These are phyloP conservation scores for Crotophaga sulcirostris DNA, from an alignment of 2,113 vertebrate genomes.

Conservation along the genomic window DNA sequence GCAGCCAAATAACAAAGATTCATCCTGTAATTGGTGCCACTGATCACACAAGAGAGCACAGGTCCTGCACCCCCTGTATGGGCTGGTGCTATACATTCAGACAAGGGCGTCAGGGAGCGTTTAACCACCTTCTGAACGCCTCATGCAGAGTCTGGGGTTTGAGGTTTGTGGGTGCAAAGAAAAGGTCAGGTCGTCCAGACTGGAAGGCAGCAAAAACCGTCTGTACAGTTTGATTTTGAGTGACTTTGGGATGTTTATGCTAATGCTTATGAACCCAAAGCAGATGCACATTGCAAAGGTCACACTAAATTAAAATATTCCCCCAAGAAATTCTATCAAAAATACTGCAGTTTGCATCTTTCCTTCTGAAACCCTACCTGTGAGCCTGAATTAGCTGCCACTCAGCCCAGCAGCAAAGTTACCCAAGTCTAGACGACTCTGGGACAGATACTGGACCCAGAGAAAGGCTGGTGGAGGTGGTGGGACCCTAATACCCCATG, in stretches of 20 bases:
- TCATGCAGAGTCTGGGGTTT: not conserved
- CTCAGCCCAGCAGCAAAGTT: not conserved
- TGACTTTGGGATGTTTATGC: not conserved
- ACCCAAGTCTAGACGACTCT: not conserved
- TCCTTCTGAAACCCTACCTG: not conserved
- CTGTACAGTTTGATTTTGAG: not conserved
- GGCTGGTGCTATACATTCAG: accelerated
- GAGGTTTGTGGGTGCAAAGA: not conserved
- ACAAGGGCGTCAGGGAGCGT: not conserved
- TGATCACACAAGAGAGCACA: not conserved
- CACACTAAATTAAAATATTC: not conserved
- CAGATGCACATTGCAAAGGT: not conserved
- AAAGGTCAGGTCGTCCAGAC: not conserved
- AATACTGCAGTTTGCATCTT: not conserved
- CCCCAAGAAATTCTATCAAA: not conserved
- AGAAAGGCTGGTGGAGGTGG: not conserved
- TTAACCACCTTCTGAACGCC: not conserved
- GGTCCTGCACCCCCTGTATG: not conserved
- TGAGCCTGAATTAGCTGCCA: not conserved
- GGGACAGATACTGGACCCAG: accelerated
- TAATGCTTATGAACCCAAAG: not conserved
- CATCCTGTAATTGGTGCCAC: not conserved
- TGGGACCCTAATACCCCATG: not conserved
- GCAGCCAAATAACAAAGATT: not conserved
- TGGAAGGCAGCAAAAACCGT: not conserved